These are phyloP conservation scores for Oopsacas minuta DNA, from an alignment of 37 sponge, comb jelly and placozoan genomes.

Conservation along the genomic window DNA sequence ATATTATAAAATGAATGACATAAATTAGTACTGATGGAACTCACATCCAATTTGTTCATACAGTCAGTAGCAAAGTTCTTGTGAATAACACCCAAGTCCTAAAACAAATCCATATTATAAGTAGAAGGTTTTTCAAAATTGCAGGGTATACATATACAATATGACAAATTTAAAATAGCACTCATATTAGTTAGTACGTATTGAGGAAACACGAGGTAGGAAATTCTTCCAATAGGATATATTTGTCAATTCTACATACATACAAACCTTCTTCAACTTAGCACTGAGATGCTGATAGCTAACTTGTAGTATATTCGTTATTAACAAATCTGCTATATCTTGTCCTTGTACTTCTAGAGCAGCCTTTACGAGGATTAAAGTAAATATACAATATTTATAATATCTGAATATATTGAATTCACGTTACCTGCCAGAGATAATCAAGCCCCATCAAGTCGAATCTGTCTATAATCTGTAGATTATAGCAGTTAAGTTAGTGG, in stretches of 20 bases:
- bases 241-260: too few relatives aligned
- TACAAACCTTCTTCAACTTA: conserved; percentile 51
- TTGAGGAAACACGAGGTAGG: too few relatives aligned
- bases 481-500: neutral
- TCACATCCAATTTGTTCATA: neutral
- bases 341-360: conserved; percentile 51
- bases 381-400: neutral
- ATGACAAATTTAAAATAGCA: too few relatives aligned
- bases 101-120: neutral
- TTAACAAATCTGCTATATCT: conserved; percentile 50
- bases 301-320: conserved; percentile 49
- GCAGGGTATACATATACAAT: too few relatives aligned
- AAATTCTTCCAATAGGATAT: too few relatives aligned
- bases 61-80: conserved; percentile 13
- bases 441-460: conserved; percentile 62
- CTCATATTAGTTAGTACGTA: too few relatives aligned
- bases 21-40: neutral
- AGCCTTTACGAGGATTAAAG: conserved; percentile 34
- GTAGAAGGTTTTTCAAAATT: too few relatives aligned
- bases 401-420: neutral
- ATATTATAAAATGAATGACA: neutral
- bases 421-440: conserved; percentile 60
- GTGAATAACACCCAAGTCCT: conserved; percentile 13
- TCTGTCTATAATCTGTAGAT: conserved; percentile 51
- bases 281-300: conserved; percentile 44